A percentile compares a stretch with the other conserved stretches of the same genome.
These are phyloP conservation scores for Melipona beecheii DNA, from an alignment of 2,888 invertebrate genomes.

Conservation along the genomic window DNA sequence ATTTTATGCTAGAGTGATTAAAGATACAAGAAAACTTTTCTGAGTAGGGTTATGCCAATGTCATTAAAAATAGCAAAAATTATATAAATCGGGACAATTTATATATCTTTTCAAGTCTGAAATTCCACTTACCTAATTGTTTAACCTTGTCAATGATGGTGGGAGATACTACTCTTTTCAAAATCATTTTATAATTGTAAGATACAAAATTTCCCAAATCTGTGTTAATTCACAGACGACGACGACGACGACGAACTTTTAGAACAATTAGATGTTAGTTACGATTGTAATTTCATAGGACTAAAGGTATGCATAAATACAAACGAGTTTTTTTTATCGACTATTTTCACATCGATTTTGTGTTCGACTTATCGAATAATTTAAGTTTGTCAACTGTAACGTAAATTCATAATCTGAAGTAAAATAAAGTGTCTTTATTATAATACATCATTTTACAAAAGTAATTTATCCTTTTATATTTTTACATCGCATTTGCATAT, in stretches of 20 bases:
- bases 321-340: constrained; percentile 12
- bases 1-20: background rate
- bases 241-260: background rate
- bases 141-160: constrained; percentile 52
- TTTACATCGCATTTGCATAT: background rate
- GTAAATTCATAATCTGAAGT: background rate
- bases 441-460: background rate
- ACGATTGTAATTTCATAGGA: constrained; percentile 14
- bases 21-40: background rate
- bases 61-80: constrained; percentile 37
- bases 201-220: background rate
- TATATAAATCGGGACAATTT: constrained; percentile 50
- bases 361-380: constrained; percentile 38
- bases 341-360: constrained; percentile 16
- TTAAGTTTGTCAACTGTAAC: constrained; percentile 7
- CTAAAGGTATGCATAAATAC: constrained; percentile 17
- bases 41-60: constrained; percentile 25
- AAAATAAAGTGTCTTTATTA: background rate
- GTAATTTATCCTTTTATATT: background rate
- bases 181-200: constrained; percentile 55
- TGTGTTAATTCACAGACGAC: background rate
- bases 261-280: constrained; percentile 34
- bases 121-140: constrained; percentile 59
- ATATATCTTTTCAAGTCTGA: background rate
- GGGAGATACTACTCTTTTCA: constrained; percentile 50